Evolutionary conservation across 2,888 invertebrate species (phyloP).

Genomic region (Escarpia spicata): DNA sequence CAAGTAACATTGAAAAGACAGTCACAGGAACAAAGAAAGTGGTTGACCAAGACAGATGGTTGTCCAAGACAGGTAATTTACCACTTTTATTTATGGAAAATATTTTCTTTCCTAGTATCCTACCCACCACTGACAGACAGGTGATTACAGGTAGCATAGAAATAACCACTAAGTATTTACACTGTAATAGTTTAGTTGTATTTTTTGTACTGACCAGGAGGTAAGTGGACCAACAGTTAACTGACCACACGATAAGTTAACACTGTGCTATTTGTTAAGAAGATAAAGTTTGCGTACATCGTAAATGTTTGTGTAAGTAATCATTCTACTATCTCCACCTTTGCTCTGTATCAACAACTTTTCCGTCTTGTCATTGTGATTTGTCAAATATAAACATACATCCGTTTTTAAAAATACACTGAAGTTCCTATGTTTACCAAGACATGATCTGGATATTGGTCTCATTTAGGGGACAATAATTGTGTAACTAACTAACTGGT

Average conservation of each 20-base stretch:
- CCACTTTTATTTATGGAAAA: background rate
- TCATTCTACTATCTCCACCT: background rate
- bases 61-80: no score
- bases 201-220: background rate
- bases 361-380: slow-evolving; percentile 10
- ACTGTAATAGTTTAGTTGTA: background rate
- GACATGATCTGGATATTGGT: background rate
- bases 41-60: no score
- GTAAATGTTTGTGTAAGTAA: slow-evolving; percentile 12
- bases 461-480: background rate
- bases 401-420: background rate
- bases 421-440: background rate
- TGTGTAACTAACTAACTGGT: background rate
- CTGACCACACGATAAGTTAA: background rate
- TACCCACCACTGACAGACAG: background rate
- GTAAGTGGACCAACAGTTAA: background rate
- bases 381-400: background rate
- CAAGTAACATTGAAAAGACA: no score
- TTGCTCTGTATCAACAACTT: background rate
- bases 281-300: background rate
- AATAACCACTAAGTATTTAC: background rate
- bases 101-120: background rate
- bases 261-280: background rate
- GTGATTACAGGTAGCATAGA: background rate
- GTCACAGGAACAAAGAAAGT: no score